Percentiles rank a stretch among this genome's conserved stretches.
Conservation (phyloP, 2,888 invertebrate genomes). For the Beris chalybata region DNA sequence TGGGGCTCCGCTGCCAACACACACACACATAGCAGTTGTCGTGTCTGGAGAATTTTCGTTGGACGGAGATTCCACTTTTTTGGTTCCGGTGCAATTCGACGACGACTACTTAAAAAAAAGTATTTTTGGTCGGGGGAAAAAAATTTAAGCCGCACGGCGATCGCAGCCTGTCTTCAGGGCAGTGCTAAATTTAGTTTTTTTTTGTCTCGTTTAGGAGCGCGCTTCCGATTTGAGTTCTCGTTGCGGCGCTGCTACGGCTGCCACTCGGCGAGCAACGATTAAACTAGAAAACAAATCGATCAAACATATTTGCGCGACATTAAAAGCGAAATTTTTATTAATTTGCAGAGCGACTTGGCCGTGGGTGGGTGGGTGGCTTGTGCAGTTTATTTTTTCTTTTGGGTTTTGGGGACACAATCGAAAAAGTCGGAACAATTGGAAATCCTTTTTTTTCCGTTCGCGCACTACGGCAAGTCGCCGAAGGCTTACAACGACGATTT, state of each 20-base stretch:
- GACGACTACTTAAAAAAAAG: too few species aligned
- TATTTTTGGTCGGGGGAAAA: too few species aligned
- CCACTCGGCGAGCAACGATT: slow-evolving; percentile 21
- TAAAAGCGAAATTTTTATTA: neutral
- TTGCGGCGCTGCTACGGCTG: slow-evolving; percentile 22
- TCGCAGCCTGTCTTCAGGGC: slow-evolving; percentile 8
- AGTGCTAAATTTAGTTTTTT: slow-evolving; percentile 21
- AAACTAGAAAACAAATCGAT: slow-evolving; percentile 36
- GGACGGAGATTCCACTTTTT: too few species aligned
- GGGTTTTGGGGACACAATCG: neutral
- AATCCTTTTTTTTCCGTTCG: neutral
- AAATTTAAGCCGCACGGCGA: too few species aligned
- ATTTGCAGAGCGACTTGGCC: neutral
- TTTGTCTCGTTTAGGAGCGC: slow-evolving; percentile 3
- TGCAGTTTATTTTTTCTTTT: too few species aligned
- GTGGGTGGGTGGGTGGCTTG: too few species aligned
- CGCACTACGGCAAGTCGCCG: neutral
- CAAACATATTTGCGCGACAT: slow-evolving; percentile 38
- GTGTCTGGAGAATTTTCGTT: too few species aligned
- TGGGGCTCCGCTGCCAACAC: too few species aligned
- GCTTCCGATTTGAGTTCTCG: neutral
- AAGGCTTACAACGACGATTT: neutral
- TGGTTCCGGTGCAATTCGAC: too few species aligned
- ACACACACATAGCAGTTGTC: too few species aligned
- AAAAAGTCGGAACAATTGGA: neutral